Conservation (phyloP, 2,797 vertebrate species). For the Bufotes viridis region DNA sequence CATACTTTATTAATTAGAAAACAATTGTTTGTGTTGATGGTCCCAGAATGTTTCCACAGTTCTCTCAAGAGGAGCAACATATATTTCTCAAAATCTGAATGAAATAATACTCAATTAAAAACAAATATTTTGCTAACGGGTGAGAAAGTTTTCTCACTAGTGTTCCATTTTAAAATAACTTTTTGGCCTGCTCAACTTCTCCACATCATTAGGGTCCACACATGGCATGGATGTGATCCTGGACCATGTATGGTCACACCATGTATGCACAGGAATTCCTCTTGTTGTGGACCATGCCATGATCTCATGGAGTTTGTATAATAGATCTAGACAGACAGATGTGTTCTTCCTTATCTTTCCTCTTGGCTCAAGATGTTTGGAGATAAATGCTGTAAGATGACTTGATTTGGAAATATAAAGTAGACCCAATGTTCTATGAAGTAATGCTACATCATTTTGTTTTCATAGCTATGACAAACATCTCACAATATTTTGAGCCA, state of each 20-base stretch:
- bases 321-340: no score
- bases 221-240: background rate
- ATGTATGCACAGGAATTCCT: background rate
- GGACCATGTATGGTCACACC: background rate
- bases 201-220: background rate
- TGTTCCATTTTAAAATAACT: background rate
- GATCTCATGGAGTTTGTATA: background rate
- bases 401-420: no score
- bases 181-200: background rate
- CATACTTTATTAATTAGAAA: slow-evolving; percentile 18
- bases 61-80: background rate
- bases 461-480: no score
- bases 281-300: background rate
- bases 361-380: no score
- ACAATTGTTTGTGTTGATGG: slow-evolving; percentile 12
- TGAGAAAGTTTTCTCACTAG: background rate
- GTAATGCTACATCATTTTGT: no score
- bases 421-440: no score
- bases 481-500: no score
- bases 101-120: background rate
- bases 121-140: background rate
- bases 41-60: background rate
- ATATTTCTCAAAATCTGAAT: slow-evolving; percentile 5
- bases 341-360: no score
- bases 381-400: no score